These are phyloP conservation scores for Melitaea athalia DNA, from an alignment of 2,888 invertebrate genomes.

Conservation along the genomic window DNA sequence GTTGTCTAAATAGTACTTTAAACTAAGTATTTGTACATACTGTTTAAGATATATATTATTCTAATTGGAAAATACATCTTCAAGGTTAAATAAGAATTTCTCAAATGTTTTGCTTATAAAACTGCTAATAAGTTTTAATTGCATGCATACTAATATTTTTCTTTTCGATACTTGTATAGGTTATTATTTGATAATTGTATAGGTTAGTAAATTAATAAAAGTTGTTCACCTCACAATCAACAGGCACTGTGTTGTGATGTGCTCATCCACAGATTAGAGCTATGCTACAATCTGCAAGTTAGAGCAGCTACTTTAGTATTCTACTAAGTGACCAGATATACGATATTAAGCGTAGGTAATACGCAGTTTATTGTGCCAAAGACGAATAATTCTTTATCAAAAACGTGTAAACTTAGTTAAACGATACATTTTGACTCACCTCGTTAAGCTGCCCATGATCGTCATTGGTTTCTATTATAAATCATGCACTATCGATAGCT, in stretches of 20 bases:
- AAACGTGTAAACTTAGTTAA: not conserved
- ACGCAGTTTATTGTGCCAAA: conserved; percentile 17
- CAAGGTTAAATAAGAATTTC: not conserved
- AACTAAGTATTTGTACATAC: not conserved
- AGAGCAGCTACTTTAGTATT: conserved; percentile 18
- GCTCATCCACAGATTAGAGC: conserved; percentile 19
- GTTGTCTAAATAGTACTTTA: too few relatives aligned
- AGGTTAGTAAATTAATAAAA: not conserved
- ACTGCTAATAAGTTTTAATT: not conserved
- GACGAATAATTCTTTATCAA: not conserved
- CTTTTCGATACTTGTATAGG: too few relatives aligned
- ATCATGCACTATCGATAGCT: conserved; percentile 7
- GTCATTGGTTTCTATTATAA: conserved; percentile 6
- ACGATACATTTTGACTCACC: conserved; percentile 24
- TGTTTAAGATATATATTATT: too few relatives aligned
- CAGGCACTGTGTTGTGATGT: conserved; percentile 16
- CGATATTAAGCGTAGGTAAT: not conserved
- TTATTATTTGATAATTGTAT: not conserved
- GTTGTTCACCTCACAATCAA: not conserved
- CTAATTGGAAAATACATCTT: not conserved
- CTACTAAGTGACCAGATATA: not conserved
- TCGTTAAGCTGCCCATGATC: conserved; percentile 33
- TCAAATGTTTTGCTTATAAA: not conserved
- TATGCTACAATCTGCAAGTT: conserved; percentile 31
- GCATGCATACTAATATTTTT: too few relatives aligned